These are phyloP conservation scores for Yponomeuta evonymella DNA, from an alignment of 2,888 invertebrate species.

Conservation along the genomic window DNA sequence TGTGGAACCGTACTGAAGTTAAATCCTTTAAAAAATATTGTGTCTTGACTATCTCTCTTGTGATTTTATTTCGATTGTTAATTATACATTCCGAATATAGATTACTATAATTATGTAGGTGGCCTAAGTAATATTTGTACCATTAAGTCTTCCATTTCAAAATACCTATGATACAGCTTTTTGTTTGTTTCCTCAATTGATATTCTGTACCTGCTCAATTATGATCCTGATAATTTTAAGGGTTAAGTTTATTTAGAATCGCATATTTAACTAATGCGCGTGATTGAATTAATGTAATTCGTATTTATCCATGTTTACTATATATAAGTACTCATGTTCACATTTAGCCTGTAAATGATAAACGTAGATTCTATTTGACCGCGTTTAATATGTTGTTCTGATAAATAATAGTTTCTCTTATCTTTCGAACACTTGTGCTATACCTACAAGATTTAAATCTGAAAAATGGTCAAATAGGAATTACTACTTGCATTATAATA, in stretches of 20 bases:
- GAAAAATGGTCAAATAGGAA: too few relatives aligned
- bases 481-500: too few relatives aligned
- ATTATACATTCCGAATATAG: slow-evolving; percentile 39
- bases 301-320: slow-evolving; percentile 20
- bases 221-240: slow-evolving; percentile 37
- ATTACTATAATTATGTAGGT: slow-evolving; percentile 51
- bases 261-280: slow-evolving; percentile 25
- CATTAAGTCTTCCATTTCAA: slow-evolving; percentile 70
- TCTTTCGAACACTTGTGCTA: too few relatives aligned
- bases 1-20: slow-evolving; percentile 72
- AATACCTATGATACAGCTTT: slow-evolving; percentile 25
- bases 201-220: slow-evolving; percentile 60
- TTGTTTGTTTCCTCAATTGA: slow-evolving; percentile 18
- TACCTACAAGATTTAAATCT: too few relatives aligned
- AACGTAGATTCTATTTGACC: too few relatives aligned
- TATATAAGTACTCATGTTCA: slow-evolving; percentile 16
- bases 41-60: slow-evolving; percentile 43
- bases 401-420: too few relatives aligned
- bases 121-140: slow-evolving; percentile 31
- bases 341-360: too few relatives aligned
- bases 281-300: slow-evolving; percentile 20
- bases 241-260: slow-evolving; percentile 14
- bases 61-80: slow-evolving; percentile 36
- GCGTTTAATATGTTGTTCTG: too few relatives aligned
- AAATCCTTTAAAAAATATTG: slow-evolving; percentile 50